These are phyloP conservation scores for Melipona quadrifasciata DNA, from an alignment of 1,140 invertebrate species.

Conservation along the genomic window DNA sequence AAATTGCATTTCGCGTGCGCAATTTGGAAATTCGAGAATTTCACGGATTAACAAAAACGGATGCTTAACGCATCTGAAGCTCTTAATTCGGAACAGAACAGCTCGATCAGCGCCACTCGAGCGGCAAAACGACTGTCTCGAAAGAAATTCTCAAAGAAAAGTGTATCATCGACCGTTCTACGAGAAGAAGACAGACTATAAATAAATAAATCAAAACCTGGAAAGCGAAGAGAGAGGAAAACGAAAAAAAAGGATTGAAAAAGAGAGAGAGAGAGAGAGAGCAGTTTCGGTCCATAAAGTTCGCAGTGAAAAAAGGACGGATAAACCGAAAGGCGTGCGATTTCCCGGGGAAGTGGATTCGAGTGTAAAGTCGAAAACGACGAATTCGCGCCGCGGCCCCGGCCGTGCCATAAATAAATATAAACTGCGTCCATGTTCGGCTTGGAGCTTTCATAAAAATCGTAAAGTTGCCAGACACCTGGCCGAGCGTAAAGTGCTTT, in stretches of 20 bases:
- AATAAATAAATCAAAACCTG: background rate
- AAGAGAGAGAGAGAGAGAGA: background rate
- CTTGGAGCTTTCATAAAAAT: conserved; percentile 38
- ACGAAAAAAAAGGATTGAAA: too few species aligned
- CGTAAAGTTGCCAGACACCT: conserved; percentile 10
- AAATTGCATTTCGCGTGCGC: too few species aligned
- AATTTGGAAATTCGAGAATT: too few species aligned
- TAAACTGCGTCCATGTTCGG: background rate
- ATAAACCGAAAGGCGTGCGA: background rate
- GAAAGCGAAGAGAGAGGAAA: background rate
- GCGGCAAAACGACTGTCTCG: too few species aligned
- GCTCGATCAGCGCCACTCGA: too few species aligned
- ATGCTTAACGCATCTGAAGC: too few species aligned
- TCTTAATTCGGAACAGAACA: too few species aligned
- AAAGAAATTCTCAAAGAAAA: too few species aligned
- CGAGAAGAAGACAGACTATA: too few species aligned
- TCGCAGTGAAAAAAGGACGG: background rate
- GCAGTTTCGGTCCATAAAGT: background rate
- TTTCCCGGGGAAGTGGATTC: conserved; percentile 1
- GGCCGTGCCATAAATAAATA: conserved; percentile 30
- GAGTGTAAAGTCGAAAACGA: conserved; percentile 10
- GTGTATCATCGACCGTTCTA: too few species aligned
- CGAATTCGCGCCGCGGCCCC: background rate
- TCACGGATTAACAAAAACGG: too few species aligned
- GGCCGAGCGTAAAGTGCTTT: conserved; percentile 31